A percentile compares a stretch with the other conserved stretches of the same genome.
These are phyloP conservation scores for Pangasius larnaudii DNA, from an alignment of 2,797 vertebrate genomes.

Conservation along the genomic window DNA sequence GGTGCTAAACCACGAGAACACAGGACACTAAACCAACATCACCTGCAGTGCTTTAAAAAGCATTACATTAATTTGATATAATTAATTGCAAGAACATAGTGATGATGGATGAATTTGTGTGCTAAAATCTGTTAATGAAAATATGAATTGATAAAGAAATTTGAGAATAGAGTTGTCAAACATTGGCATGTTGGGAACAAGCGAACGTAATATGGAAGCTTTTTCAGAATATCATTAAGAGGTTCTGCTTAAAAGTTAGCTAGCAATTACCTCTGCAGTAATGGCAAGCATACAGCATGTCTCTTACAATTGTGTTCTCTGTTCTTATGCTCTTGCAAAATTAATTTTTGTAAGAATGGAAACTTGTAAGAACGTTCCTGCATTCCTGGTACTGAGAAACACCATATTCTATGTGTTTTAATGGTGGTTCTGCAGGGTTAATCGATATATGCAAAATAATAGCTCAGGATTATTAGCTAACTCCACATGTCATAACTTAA, in stretches of 20 bases:
- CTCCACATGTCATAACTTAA: not conserved
- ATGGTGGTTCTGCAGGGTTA: not conserved
- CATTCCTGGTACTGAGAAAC: not conserved
- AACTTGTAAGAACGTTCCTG: not conserved
- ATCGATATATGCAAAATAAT: not conserved
- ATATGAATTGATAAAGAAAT: not conserved
- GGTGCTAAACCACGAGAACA: not conserved
- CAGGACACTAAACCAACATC: not conserved
- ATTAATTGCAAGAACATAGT: not conserved
- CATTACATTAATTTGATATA: not conserved
- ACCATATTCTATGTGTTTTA: not conserved
- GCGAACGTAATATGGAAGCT: not conserved
- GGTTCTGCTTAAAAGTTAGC: not conserved
- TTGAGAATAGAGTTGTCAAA: not conserved
- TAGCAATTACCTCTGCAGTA: not conserved
- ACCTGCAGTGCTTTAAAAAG: not conserved
- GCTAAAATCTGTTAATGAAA: not conserved
- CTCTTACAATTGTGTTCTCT: no score
- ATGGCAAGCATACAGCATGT: not conserved
- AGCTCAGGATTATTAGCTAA: not conserved
- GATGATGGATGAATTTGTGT: not conserved
- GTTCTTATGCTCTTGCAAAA: not conserved
- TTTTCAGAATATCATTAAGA: not conserved
- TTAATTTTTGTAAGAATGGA: not conserved
- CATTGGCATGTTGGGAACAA: not conserved